These are phyloP conservation scores for Akabosia matsudoensis DNA, from an alignment of 1,140 invertebrate genomes.

Conservation along the genomic window DNA sequence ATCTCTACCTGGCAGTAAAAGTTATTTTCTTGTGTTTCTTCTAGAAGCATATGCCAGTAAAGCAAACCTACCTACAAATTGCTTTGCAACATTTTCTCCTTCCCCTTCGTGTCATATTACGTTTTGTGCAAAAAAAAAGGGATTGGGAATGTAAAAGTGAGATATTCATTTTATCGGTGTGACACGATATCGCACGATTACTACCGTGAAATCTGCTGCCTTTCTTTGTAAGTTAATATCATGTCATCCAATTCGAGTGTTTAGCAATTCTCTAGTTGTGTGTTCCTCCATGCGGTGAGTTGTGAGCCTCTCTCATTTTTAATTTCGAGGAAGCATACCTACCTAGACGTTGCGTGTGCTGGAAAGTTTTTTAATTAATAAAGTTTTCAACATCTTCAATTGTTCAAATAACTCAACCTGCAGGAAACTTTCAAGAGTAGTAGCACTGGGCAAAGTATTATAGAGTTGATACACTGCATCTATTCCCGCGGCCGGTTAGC, in stretches of 20 bases:
- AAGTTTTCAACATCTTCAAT: constrained; percentile 17
- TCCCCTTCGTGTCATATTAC: background rate
- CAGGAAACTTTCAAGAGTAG: constrained; percentile 4
- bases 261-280: no score
- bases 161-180: background rate
- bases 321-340: no score
- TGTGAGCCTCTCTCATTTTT: no score
- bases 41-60: background rate
- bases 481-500: background rate
- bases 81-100: background rate
- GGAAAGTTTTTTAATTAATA: constrained; percentile 23
- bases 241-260: no score
- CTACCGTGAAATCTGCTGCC: no score
- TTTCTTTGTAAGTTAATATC: background rate
- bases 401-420: constrained; percentile 22
- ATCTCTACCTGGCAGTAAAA: background rate
- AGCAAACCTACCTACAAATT: background rate
- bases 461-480: no score
- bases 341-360: background rate
- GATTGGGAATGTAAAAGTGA: no score
- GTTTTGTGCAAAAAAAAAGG: no score
- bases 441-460: background rate
- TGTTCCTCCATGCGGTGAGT: no score
- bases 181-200: background rate
- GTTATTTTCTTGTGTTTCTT: background rate